phyloP scores from a whole-genome alignment of 2,113 vertebrate species.

The Oncorhynchus gorbuscha region DNA sequence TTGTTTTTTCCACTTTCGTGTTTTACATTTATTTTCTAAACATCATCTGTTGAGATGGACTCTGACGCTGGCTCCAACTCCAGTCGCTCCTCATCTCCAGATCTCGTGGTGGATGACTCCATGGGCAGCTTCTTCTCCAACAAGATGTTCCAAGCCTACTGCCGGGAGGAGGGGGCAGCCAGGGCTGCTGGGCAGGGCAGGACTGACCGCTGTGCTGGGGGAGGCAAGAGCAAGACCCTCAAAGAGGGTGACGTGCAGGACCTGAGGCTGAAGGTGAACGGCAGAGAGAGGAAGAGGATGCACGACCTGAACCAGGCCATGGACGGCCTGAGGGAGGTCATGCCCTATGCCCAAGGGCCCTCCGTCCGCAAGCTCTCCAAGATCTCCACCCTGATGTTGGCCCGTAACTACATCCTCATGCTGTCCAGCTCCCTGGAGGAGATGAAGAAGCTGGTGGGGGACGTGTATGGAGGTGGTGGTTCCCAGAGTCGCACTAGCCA shows the following conservation, averaged over 20 bases:
- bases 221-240: conserved; percentile 46
- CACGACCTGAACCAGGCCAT: conserved; percentile 83
- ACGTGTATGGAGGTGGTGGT: conserved; percentile 71
- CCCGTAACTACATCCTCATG: conserved; percentile 84
- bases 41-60: conserved; percentile 64
- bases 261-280: conserved; percentile 81
- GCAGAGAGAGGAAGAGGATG: conserved; percentile 82
- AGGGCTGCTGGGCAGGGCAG: conserved; percentile 17
- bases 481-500: conserved; percentile 58
- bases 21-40: neutral
- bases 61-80: conserved; percentile 74
- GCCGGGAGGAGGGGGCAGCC: conserved; percentile 43
- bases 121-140: conserved; percentile 69
- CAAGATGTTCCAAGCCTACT: conserved; percentile 74
- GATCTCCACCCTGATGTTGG: conserved; percentile 80
- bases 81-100: conserved; percentile 80
- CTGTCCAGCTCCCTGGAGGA: conserved; percentile 81
- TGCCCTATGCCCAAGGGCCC: conserved; percentile 81
- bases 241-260: conserved; percentile 72
- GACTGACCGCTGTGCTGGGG: conserved; percentile 23
- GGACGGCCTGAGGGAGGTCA: conserved; percentile 81
- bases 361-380: conserved; percentile 84
- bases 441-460: conserved; percentile 80
- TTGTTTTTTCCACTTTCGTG: neutral
- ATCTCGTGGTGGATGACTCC: conserved; percentile 71